Percentiles rank a stretch among this genome's conserved stretches.
Evolutionary conservation across 2,888 invertebrate genomes (phyloP).

Genomic region (Halocaridina rubra): DNA sequence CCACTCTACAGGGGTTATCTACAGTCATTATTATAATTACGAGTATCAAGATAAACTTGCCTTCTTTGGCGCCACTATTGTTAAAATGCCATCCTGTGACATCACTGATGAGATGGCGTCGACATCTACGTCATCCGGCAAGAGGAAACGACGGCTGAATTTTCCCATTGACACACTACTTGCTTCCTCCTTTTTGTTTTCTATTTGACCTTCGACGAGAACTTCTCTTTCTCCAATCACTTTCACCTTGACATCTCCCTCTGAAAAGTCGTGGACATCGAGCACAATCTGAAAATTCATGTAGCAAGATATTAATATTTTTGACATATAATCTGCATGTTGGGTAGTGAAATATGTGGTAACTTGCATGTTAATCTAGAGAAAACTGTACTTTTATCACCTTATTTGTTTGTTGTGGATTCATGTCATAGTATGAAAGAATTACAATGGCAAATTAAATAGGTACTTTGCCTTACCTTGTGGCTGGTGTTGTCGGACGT

Average conservation of each 20-base stretch:
- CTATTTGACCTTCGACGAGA: conserved; percentile 51
- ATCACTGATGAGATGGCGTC: conserved; percentile 53
- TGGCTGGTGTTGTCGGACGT: conserved; percentile 42
- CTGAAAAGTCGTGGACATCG: conserved; percentile 57
- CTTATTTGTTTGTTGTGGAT: background rate
- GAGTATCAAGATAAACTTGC: background rate
- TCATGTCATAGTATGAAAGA: background rate
- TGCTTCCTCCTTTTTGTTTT: conserved; percentile 4
- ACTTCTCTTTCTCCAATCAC: conserved; percentile 52
- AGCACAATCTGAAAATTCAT: conserved; percentile 49
- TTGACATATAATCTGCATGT: background rate
- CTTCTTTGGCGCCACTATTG: conserved; percentile 53
- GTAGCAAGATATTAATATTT: background rate
- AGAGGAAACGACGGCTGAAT: conserved; percentile 50
- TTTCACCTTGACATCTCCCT: conserved; percentile 55
- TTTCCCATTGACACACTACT: background rate
- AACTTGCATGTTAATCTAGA: background rate
- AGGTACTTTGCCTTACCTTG: conserved; percentile 22
- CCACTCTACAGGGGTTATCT: no score
- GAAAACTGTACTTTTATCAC: background rate
- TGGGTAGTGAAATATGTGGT: background rate
- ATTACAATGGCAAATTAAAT: background rate
- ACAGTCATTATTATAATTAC: background rate
- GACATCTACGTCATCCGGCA: conserved; percentile 44
- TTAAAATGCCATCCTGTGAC: conserved; percentile 57